phyloP scores from a whole-genome alignment of 2,888 invertebrate genomes.

The Morpho achilles region DNA sequence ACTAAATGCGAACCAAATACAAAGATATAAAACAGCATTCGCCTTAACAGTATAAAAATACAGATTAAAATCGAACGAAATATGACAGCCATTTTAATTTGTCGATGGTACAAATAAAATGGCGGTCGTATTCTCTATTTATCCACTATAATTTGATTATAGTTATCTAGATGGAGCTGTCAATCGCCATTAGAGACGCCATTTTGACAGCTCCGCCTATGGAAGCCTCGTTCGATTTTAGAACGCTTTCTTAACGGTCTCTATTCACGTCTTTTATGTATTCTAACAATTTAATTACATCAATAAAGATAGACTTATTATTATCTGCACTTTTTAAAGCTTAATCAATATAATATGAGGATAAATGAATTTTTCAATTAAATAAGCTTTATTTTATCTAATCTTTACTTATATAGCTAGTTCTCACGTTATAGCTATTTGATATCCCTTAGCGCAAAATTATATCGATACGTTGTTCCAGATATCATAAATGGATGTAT shows the following conservation, averaged over 20 bases:
- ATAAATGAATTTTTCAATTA: too few species aligned
- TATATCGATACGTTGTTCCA: too few species aligned
- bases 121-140: slow-evolving; percentile 31
- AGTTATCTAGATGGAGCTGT: slow-evolving; percentile 70
- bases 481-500: too few species aligned
- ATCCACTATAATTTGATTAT: slow-evolving; percentile 55
- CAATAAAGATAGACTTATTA: background rate
- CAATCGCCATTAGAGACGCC: slow-evolving; percentile 62
- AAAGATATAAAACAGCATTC: slow-evolving; percentile 12
- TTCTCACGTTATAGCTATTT: too few species aligned
- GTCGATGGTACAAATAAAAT: slow-evolving; percentile 1
- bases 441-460: too few species aligned
- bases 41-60: slow-evolving; percentile 4
- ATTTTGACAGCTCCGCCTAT: slow-evolving; percentile 44
- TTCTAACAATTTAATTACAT: background rate
- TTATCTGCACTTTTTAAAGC: background rate
- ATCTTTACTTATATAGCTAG: too few species aligned
- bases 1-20: background rate
- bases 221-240: slow-evolving; percentile 13
- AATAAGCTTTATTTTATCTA: too few species aligned
- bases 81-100: background rate
- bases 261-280: background rate
- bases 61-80: slow-evolving; percentile 7
- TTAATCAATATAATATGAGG: too few species aligned
- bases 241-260: slow-evolving; percentile 4